Evolutionary conservation across 2,113 vertebrate genomes (phyloP).

Genomic region (Hymenochirus boettgeri): DNA sequence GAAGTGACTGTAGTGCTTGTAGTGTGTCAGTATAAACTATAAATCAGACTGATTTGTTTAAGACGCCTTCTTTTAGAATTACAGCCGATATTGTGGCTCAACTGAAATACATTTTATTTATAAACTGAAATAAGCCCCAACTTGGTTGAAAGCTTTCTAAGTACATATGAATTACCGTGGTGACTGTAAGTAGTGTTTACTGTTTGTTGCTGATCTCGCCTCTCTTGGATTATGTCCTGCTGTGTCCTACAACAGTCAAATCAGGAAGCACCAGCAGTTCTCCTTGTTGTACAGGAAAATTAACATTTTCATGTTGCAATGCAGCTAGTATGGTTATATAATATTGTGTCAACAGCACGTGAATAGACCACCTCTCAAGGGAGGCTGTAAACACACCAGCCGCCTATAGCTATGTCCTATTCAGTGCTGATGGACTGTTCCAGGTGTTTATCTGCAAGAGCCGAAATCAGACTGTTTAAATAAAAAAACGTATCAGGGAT

Average conservation of each 20-base stretch:
- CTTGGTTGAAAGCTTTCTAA: constrained; percentile 16
- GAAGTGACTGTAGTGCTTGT: too few species aligned
- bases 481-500: too few species aligned
- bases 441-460: too few species aligned
- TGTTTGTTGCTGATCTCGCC: constrained; percentile 6
- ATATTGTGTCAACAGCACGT: neutral
- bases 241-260: constrained; percentile 5
- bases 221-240: constrained; percentile 8
- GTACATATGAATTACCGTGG: neutral
- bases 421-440: too few species aligned
- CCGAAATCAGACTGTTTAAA: too few species aligned
- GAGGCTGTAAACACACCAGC: neutral
- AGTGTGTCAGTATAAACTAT: too few species aligned
- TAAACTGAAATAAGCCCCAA: neutral
- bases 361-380: too few species aligned
- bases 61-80: too few species aligned
- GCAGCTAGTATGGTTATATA: neutral
- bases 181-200: neutral
- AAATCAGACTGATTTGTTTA: too few species aligned
- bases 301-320: neutral
- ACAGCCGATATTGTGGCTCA: too few species aligned
- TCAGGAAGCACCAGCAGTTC: neutral
- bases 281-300: neutral
- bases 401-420: neutral
- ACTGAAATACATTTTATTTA: too few species aligned